Conservation (phyloP, 2,113 vertebrate genomes). For the Crotalus horridus region DNA sequence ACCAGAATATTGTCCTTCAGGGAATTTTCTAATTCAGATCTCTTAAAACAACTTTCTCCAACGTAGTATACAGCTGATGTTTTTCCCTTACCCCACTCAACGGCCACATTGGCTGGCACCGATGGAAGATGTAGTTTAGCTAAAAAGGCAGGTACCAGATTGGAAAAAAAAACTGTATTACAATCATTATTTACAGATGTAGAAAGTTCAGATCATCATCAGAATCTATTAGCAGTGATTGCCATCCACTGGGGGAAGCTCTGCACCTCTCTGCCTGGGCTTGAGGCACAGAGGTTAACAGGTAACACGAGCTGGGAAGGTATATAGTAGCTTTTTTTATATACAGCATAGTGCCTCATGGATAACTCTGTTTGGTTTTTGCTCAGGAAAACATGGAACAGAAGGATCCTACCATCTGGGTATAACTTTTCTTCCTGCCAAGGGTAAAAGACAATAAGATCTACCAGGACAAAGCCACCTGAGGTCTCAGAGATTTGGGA, state of each 20-base stretch:
- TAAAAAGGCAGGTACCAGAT: too few species aligned
- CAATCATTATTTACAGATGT: not conserved
- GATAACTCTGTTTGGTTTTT: not conserved
- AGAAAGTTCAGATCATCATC: not conserved
- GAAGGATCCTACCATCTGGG: constrained; percentile 30
- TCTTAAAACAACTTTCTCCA: too few species aligned
- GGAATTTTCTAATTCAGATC: too few species aligned
- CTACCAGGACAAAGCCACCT: not conserved
- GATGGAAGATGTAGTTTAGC: too few species aligned
- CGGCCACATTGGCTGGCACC: too few species aligned
- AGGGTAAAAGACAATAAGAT: not conserved
- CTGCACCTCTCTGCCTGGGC: not conserved
- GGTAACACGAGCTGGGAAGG: not conserved
- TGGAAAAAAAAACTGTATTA: not conserved
- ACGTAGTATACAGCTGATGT: too few species aligned
- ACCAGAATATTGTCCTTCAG: too few species aligned
- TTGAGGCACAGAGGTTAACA: not conserved
- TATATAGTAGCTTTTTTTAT: not conserved
- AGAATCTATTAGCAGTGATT: not conserved
- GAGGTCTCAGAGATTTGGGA: not conserved
- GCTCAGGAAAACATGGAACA: not conserved
- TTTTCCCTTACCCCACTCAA: too few species aligned
- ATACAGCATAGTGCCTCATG: not conserved
- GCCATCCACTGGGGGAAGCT: not conserved
- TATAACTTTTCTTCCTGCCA: not conserved